These are phyloP conservation scores for Bujurquina vittata DNA, from an alignment of 2,113 vertebrate species.

Conservation along the genomic window DNA sequence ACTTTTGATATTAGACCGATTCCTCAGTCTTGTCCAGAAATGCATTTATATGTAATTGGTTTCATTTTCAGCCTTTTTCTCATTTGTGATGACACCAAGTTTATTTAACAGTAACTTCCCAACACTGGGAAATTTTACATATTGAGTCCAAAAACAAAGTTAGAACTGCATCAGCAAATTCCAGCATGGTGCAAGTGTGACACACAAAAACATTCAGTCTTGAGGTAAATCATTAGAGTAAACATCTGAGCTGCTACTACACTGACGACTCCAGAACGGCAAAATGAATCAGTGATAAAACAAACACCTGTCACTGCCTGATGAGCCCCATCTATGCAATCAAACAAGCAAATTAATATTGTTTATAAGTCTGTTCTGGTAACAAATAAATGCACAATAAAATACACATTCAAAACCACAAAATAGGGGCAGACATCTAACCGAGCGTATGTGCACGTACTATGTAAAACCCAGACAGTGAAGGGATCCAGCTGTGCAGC, in stretches of 20 bases:
- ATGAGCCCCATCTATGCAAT: not conserved
- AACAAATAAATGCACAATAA: not conserved
- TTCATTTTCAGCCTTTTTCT: not conserved
- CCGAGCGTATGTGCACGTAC: not conserved
- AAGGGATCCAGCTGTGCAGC: conserved; percentile 65
- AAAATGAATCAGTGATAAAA: conserved; percentile 46
- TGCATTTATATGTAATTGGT: not conserved
- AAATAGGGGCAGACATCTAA: not conserved
- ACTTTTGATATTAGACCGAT: fast-evolving
- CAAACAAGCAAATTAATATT: not conserved
- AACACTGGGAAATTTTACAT: conserved; percentile 12
- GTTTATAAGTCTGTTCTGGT: not conserved
- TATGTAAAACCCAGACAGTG: conserved; percentile 27
- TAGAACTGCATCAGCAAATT: conserved; percentile 1
- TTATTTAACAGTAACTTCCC: conserved; percentile 6
- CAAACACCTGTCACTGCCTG: conserved; percentile 40
- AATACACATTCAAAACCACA: not conserved
- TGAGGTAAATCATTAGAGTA: conserved; percentile 40
- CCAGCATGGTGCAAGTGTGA: conserved; percentile 20
- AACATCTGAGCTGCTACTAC: conserved; percentile 36
- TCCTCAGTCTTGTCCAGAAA: not conserved
- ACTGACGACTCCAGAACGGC: not conserved
- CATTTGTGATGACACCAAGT: not conserved
- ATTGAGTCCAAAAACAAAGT: conserved; percentile 12
- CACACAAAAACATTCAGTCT: not conserved